Percentiles rank a stretch among this genome's conserved stretches.
Evolutionary conservation across 2,888 invertebrate genomes (phyloP).

Genomic region (Eilema depressum): DNA sequence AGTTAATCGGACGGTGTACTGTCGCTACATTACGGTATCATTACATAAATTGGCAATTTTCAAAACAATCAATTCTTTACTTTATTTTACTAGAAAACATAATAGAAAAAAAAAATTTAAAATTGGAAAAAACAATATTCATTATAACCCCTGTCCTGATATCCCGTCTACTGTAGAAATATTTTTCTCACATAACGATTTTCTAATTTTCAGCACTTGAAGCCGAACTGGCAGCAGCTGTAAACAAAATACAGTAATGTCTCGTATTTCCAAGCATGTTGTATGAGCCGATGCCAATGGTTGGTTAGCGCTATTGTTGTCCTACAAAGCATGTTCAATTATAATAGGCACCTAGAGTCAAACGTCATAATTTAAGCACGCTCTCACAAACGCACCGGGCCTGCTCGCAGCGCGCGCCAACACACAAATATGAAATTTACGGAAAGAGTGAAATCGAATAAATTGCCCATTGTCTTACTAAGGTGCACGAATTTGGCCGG

Average conservation of each 20-base stretch:
- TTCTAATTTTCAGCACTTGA: background rate
- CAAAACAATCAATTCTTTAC: background rate
- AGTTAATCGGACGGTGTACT: background rate
- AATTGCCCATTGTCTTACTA: constrained; percentile 82
- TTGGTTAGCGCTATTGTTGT: constrained; percentile 16
- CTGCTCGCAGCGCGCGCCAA: constrained; percentile 47
- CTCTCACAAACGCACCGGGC: constrained; percentile 49
- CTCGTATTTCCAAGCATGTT: background rate
- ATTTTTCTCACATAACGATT: background rate
- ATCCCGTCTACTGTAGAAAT: background rate
- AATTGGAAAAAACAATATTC: too few relatives aligned
- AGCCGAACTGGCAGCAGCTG: background rate
- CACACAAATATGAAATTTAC: constrained; percentile 79
- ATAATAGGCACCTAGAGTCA: constrained; percentile 35
- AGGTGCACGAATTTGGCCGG: constrained; percentile 81
- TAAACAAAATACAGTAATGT: background rate
- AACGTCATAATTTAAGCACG: constrained; percentile 49
- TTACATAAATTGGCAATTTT: background rate
- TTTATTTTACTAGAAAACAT: too few relatives aligned
- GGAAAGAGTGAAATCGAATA: constrained; percentile 85
- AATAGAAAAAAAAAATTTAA: too few relatives aligned
- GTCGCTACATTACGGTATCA: background rate
- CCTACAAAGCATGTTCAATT: constrained; percentile 23
- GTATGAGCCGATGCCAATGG: constrained; percentile 9
- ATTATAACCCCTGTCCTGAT: too few relatives aligned